phyloP scores from a whole-genome alignment of 2,797 vertebrate genomes.

The Acipenser ruthenus region DNA sequence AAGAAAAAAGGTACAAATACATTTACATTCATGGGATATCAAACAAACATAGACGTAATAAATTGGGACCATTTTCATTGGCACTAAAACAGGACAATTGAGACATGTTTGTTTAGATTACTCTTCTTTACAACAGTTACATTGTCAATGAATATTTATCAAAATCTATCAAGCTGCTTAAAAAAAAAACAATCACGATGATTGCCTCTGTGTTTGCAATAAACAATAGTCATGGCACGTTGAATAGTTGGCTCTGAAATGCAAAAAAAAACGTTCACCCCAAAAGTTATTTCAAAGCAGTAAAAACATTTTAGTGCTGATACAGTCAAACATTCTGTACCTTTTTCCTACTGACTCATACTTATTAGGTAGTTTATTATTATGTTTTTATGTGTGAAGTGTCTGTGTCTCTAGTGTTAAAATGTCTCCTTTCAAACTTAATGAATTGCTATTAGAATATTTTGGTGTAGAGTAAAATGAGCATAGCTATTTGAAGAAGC shows the following conservation, averaged over 20 bases:
- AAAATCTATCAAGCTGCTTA: slow-evolving; percentile 28
- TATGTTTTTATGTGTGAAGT: slow-evolving; percentile 15
- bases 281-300: slow-evolving; percentile 30
- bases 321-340: slow-evolving; percentile 1
- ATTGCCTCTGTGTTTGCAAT: slow-evolving; percentile 73
- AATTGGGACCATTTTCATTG: not conserved
- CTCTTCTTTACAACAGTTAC: slow-evolving; percentile 9
- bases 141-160: slow-evolving; percentile 16
- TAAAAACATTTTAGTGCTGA: slow-evolving; percentile 5
- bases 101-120: not conserved
- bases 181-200: slow-evolving; percentile 62
- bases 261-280: slow-evolving; percentile 40
- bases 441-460: slow-evolving; percentile 62
- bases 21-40: not conserved
- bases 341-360: slow-evolving; percentile 2
- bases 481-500: slow-evolving; percentile 44
- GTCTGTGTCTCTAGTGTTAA: slow-evolving; percentile 60
- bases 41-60: not conserved
- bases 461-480: slow-evolving; percentile 52
- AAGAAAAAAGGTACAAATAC: not conserved
- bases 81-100: not conserved
- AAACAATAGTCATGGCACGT: slow-evolving; percentile 54
- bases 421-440: slow-evolving; percentile 51
- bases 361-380: slow-evolving; percentile 3
- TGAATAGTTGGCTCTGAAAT: slow-evolving; percentile 38